These are phyloP conservation scores for Callorhinus ursinus DNA, from an alignment of 2,113 vertebrate species.

Conservation along the genomic window DNA sequence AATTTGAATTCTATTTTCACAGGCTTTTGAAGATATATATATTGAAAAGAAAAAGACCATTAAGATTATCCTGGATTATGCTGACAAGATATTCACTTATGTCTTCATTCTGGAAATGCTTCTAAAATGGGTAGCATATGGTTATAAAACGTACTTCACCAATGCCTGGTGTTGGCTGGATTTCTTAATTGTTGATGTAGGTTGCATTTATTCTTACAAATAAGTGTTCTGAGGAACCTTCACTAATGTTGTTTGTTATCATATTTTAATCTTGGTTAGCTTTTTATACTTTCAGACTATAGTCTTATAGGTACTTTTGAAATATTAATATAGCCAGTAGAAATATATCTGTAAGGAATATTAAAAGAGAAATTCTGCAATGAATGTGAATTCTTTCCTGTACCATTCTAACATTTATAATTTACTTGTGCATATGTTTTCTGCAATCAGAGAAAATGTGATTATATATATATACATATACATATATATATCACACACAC, in stretches of 20 bases:
- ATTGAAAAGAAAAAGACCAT: constrained; percentile 91
- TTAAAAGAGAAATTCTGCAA: background rate
- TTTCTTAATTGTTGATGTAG: constrained; percentile 98
- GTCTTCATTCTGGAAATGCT: constrained; percentile 99
- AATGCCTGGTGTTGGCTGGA: constrained; percentile 99
- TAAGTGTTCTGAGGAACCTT: background rate
- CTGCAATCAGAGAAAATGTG: background rate
- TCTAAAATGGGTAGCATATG: constrained; percentile 98
- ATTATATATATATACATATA: background rate
- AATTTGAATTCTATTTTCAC: constrained; percentile 52
- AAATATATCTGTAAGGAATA: background rate
- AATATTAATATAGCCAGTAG: background rate
- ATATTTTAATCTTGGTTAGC: constrained; percentile 24
- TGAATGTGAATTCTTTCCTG: background rate
- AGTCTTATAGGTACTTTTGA: background rate
- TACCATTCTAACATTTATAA: background rate
- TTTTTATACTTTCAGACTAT: background rate
- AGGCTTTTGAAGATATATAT: constrained; percentile 98
- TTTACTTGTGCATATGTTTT: background rate
- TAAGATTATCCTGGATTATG: constrained; percentile 93
- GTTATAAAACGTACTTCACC: constrained; percentile 97
- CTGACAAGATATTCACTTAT: constrained; percentile 98
- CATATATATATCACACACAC: no score
- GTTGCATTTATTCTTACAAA: constrained; percentile 78
- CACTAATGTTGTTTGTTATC: background rate